Base-by-base conservation (phyloP, 1,140 invertebrate species). In the Bombyx mandarina region DNA sequence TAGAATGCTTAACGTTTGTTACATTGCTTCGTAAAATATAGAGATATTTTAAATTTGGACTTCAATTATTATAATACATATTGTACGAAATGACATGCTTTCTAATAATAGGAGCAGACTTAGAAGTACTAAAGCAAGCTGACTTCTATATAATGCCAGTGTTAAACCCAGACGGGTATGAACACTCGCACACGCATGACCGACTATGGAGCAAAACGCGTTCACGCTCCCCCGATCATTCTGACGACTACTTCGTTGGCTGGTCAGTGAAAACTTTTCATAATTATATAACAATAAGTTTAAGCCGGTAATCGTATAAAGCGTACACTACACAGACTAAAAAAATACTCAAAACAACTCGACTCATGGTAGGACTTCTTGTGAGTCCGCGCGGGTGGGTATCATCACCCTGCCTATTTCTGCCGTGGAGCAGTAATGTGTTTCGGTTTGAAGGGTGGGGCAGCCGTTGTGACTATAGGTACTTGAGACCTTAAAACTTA, bases 181-280 rank as follows among this genome's bases (percentile, higher is more conserved):
- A 93, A 65, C 94, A 91, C 70, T 92, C 92, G 55, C 93, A 94
- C 71, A 91, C 90, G 74, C 89, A 90, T 74, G 90, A 94, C 73
- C 88, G 93, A 2, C 88, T 95, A n/a, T 96, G 94, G 94, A 89
- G 92, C 52, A 96, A 96, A 86, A 95, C 93, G 6, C 87, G 93
- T 35, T 93, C 92, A 18, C 88, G 88, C 57, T 86, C 89, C 47
- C 71, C 70, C 5, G 89, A 90, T 49, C 71, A 73, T 43, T 71
- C 76, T n/a, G 77, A 87, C 52, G 71, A 80, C 65, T 88, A 87
- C 63, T 88, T 77, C 54, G 75, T 75, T 43, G 77, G 82, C 60
- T 88, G 86, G 87, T 88, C 51, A 75, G 79, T 68, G 5, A 50
- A 43, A 47, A 51, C 49, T 26, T 51, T 22, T 51, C 6, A 35